phyloP scores from a whole-genome alignment of 2,888 invertebrate species.

The Caenorhabditis sinica region DNA sequence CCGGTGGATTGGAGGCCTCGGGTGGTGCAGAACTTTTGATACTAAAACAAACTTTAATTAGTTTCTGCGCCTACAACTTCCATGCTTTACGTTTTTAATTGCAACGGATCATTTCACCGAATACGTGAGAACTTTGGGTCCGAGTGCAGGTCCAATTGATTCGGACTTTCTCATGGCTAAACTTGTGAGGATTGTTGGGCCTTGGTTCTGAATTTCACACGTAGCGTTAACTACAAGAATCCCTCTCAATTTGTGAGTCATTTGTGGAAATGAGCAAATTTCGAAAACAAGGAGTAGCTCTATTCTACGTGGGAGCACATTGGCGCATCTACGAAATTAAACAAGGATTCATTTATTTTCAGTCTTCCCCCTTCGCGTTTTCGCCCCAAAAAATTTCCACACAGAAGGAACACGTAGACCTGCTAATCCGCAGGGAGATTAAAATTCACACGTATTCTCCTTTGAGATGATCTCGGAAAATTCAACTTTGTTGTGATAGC shows the following conservation, averaged over 20 bases:
- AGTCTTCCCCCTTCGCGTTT: conserved; percentile 5
- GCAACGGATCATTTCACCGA: conserved; percentile 22
- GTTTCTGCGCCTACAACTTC: conserved; percentile 20
- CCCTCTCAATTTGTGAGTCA: not conserved
- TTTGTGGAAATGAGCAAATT: not conserved
- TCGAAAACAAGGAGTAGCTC: conserved; percentile 6
- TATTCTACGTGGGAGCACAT: conserved; percentile 31
- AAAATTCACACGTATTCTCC: not conserved
- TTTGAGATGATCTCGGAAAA: conserved; percentile 4
- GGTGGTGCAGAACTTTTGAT: conserved; percentile 31
- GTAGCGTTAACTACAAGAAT: not conserved
- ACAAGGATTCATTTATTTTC: conserved; percentile 30
- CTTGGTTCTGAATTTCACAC: no score
- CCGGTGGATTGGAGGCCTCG: not conserved
- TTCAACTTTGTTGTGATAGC: not conserved
- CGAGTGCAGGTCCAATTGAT: not conserved
- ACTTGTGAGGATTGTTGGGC: not conserved
- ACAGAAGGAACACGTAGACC: conserved; percentile 25
- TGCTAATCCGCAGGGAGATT: not conserved
- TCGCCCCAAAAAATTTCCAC: not conserved
- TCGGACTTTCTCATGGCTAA: conserved; percentile 11
- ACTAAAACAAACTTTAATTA: conserved; percentile 54
- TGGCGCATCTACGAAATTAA: conserved; percentile 29
- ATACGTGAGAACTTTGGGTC: conserved; percentile 32
- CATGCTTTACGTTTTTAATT: conserved; percentile 49